phyloP scores from a whole-genome alignment of 2,113 vertebrate genomes.

The Rhabdomys dilectus region DNA sequence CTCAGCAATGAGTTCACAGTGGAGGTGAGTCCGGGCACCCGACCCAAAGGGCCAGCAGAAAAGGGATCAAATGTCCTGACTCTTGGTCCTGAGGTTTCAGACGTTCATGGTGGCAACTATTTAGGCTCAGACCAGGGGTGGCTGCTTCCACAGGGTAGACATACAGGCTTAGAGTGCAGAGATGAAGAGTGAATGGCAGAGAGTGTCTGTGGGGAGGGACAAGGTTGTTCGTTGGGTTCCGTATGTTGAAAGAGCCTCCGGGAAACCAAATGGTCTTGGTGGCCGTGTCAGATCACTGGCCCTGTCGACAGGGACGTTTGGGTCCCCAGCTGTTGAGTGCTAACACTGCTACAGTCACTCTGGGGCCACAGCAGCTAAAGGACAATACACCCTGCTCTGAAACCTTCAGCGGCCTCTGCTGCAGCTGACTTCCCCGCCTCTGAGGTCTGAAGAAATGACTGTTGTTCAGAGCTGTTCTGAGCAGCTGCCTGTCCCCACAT shows the following conservation, averaged over 20 bases:
- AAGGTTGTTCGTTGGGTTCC: fast-evolving
- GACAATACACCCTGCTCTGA: background rate
- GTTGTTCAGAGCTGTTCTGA: background rate
- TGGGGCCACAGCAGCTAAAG: background rate
- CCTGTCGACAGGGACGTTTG: too few species aligned
- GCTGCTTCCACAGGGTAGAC: background rate
- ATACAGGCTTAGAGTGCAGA: fast-evolving
- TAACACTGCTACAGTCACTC: fast-evolving
- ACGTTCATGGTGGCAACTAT: fast-evolving
- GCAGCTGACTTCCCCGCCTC: background rate
- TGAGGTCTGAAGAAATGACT: background rate
- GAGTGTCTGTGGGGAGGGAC: fast-evolving
- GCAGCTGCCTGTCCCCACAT: fast-evolving
- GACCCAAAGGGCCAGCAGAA: fast-evolving
- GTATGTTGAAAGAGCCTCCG: background rate
- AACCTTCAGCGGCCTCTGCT: fast-evolving
- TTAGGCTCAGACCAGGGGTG: background rate
- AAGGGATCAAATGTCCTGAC: background rate
- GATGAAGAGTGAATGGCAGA: background rate
- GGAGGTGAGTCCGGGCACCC: constrained; percentile 90
- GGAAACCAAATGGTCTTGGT: background rate
- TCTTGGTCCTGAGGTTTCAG: fast-evolving
- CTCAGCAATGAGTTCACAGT: constrained; percentile 98
- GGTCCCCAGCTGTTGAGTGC: background rate
- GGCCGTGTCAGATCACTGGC: background rate